Evolutionary conservation across 2,888 invertebrate genomes (phyloP).

Genomic region (Alcis repandata): DNA sequence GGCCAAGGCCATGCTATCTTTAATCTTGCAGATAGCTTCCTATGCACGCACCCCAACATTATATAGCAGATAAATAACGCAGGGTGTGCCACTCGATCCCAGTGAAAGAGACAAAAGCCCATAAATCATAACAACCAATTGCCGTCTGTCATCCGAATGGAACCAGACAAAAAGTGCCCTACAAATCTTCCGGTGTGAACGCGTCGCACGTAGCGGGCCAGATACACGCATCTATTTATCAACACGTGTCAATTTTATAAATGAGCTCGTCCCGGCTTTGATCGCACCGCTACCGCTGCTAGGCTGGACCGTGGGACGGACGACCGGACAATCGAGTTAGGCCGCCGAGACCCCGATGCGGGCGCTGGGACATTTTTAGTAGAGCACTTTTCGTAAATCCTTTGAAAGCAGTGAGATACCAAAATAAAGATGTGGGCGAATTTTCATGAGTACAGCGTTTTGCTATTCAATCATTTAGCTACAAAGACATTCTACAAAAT

Average conservation of each 20-base stretch:
- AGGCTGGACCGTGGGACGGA: slow-evolving; percentile 46
- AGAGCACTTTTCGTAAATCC: slow-evolving; percentile 13
- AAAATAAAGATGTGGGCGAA: not conserved
- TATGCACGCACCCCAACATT: slow-evolving; percentile 5
- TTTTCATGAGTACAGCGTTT: not conserved
- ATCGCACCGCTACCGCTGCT: slow-evolving; percentile 63
- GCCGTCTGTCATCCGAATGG: slow-evolving; percentile 48
- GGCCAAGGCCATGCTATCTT: slow-evolving; percentile 27
- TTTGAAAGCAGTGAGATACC: slow-evolving; percentile 9
- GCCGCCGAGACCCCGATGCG: slow-evolving; percentile 27
- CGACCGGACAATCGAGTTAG: slow-evolving; percentile 38
- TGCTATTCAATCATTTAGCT: not conserved
- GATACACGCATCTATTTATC: slow-evolving; percentile 65
- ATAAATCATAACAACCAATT: slow-evolving; percentile 48
- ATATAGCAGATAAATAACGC: slow-evolving; percentile 19
- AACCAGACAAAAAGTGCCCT: slow-evolving; percentile 47
- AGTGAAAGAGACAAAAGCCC: slow-evolving; percentile 18
- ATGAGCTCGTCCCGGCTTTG: slow-evolving; percentile 67
- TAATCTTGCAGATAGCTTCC: slow-evolving; percentile 23
- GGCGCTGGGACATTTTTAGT: slow-evolving; percentile 7
- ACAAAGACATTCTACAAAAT: too few relatives aligned
- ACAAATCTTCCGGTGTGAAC: slow-evolving; percentile 42
- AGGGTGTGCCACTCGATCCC: slow-evolving; percentile 18
- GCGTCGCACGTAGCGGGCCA: slow-evolving; percentile 53
- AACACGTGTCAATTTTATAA: slow-evolving; percentile 78